Evolutionary conservation across 1,140 invertebrate species (phyloP).

Genomic region (Heliconius hermathena): DNA sequence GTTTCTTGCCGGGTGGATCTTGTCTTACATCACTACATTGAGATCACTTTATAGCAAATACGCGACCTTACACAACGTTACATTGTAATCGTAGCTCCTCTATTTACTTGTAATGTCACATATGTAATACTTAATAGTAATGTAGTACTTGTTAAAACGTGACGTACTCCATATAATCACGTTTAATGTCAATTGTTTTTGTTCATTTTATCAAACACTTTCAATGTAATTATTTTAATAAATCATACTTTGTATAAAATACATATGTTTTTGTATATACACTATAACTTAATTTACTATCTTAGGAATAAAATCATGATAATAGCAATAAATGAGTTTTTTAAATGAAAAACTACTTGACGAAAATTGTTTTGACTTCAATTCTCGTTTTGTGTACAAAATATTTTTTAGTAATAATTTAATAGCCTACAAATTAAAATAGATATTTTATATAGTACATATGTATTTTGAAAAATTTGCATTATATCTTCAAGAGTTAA

Average conservation of each 20-base stretch:
- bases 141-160: neutral
- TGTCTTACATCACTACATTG: slow-evolving; percentile 38
- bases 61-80: slow-evolving; percentile 48
- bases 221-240: neutral
- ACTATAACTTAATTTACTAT: neutral
- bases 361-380: no score
- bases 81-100: slow-evolving; percentile 17
- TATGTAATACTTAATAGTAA: neutral
- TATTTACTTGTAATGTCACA: slow-evolving; percentile 8
- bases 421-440: no score
- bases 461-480: no score
- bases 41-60: slow-evolving; percentile 26
- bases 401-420: no score
- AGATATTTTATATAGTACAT: no score
- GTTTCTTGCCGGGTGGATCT: slow-evolving; percentile 35
- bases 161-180: neutral
- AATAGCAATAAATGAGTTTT: neutral
- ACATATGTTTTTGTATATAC: neutral
- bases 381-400: no score
- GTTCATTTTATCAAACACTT: neutral
- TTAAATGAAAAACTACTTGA: neutral
- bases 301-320: neutral
- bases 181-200: slow-evolving; percentile 6
- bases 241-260: neutral
- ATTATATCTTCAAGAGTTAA: neutral